phyloP scores from a whole-genome alignment of 1,140 invertebrate species.

The Thaumetopoea pityocampa region DNA sequence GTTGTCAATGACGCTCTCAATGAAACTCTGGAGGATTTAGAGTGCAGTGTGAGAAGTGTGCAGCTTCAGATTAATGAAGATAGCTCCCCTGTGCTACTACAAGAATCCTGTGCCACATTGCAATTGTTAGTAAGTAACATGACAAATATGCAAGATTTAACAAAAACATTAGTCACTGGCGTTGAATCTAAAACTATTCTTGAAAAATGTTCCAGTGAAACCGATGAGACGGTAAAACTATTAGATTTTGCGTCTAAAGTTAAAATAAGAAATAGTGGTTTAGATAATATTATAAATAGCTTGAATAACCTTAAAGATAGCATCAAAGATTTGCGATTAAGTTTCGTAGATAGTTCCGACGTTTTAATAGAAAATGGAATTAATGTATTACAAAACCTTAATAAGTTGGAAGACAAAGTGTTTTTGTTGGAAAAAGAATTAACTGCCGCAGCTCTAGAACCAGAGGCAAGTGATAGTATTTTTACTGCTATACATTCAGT shows the following conservation, averaged over 20 bases:
- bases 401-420: constrained; percentile 53
- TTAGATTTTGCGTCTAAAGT: constrained; percentile 39
- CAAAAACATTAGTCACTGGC: constrained; percentile 17
- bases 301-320: constrained; percentile 42
- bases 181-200: constrained; percentile 29
- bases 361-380: constrained; percentile 52
- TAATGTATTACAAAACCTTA: constrained; percentile 42
- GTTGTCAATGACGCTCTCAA: constrained; percentile 49
- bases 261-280: constrained; percentile 23
- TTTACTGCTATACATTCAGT: constrained; percentile 52
- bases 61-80: constrained; percentile 63
- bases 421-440: constrained; percentile 54
- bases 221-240: constrained; percentile 43
- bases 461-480: constrained; percentile 38
- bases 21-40: constrained; percentile 68
- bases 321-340: constrained; percentile 36
- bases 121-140: constrained; percentile 47
- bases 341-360: constrained; percentile 38
- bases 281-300: constrained; percentile 33
- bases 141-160: constrained; percentile 30
- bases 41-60: constrained; percentile 69
- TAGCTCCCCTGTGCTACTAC: constrained; percentile 48
- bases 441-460: constrained; percentile 21
- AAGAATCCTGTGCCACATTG: constrained; percentile 55
- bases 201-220: constrained; percentile 44